Conservation (phyloP, 2,797 vertebrate species). For the Sphenopsis melanotis region DNA sequence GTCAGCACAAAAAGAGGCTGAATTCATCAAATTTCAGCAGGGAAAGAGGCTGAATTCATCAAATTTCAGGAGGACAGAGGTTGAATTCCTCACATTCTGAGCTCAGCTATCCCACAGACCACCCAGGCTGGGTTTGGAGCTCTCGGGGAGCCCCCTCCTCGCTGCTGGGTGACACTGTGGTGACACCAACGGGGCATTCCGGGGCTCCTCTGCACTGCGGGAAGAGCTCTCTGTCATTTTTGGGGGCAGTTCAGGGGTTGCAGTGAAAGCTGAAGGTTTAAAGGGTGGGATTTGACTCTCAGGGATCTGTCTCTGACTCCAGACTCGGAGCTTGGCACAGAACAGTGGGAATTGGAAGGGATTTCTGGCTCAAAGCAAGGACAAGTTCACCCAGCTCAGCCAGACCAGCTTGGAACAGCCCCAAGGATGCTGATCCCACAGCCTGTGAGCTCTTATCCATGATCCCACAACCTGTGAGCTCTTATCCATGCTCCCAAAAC, state of each 20-base stretch:
- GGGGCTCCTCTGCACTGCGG: neutral
- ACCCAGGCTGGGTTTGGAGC: neutral
- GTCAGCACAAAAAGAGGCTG: neutral
- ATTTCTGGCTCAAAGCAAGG: neutral
- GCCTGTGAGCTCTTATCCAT: neutral
- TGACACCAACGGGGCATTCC: neutral
- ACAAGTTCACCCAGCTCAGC: neutral
- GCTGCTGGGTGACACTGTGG: neutral
- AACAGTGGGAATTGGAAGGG: rapidly evolving
- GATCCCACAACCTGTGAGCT: no score
- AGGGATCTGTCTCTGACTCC: rapidly evolving
- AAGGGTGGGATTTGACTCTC: neutral
- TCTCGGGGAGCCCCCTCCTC: neutral
- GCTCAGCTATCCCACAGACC: neutral
- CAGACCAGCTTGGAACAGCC: neutral
- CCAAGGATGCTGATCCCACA: neutral
- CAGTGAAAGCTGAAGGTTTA: neutral
- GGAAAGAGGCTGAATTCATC: neutral
- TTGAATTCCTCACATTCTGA: neutral
- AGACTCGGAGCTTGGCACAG: neutral
- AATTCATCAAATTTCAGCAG: neutral
- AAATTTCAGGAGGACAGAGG: neutral
- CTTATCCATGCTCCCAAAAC: no score
- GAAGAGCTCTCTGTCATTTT: rapidly evolving
- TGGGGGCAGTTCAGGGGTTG: neutral